Percentiles rank a stretch among this genome's conserved stretches.
Conservation (phyloP, 1,140 invertebrate genomes). For the Panagrolaimus sp. region DNA sequence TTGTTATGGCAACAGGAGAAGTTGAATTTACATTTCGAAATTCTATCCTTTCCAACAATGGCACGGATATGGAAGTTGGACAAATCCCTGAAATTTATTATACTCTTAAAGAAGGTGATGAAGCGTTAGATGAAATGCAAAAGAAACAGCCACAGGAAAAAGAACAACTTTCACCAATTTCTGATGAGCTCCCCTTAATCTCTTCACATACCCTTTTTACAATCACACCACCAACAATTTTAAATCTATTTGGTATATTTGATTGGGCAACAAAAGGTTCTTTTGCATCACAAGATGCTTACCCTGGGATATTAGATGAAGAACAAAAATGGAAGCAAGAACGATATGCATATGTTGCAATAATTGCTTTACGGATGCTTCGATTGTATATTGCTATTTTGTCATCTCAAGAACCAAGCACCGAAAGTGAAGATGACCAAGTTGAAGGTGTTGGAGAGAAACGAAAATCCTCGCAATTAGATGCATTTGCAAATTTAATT, state of each 20-base stretch:
- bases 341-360: conserved; percentile 34
- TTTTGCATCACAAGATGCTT: conserved; percentile 62
- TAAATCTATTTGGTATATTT: conserved; percentile 71
- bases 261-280: conserved; percentile 70
- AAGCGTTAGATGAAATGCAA: conserved; percentile 62
- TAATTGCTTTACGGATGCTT: conserved; percentile 40
- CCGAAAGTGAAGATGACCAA: neutral
- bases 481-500: conserved; percentile 25
- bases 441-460: neutral
- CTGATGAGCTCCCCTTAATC: neutral
- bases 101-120: conserved; percentile 69
- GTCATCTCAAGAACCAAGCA: conserved; percentile 35
- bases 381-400: conserved; percentile 26
- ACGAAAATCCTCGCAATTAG: conserved; percentile 25
- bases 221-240: conserved; percentile 62
- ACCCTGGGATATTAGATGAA: conserved; percentile 26
- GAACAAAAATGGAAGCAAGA: conserved; percentile 31
- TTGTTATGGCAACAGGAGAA: conserved; percentile 74
- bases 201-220: conserved; percentile 25
- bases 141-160: neutral
- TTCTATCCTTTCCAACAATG: conserved; percentile 93
- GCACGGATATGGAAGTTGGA: conserved; percentile 93
- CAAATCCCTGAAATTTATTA: conserved; percentile 92
- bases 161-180: neutral
- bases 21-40: conserved; percentile 91